phyloP scores from a whole-genome alignment of 2,113 vertebrate genomes.

The Egretta garzetta region DNA sequence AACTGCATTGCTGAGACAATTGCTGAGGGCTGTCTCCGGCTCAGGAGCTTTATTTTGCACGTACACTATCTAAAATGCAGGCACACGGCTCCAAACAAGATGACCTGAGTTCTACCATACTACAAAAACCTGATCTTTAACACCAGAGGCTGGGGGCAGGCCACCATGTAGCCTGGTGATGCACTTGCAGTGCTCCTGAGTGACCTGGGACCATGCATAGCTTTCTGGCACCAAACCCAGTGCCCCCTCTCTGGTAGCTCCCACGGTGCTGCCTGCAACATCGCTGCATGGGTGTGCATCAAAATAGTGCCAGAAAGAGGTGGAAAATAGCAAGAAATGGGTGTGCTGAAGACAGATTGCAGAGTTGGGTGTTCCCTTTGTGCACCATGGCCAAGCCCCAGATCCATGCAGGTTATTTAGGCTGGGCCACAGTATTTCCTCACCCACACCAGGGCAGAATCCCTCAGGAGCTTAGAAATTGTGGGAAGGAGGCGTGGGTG shows the following conservation, averaged over 20 bases:
- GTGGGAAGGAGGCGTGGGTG: neutral
- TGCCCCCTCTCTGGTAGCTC: neutral
- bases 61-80: neutral
- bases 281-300: neutral
- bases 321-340: neutral
- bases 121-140: neutral
- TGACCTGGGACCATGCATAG: neutral
- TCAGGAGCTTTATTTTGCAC: neutral
- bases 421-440: neutral
- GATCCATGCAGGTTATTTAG: neutral
- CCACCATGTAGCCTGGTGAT: neutral
- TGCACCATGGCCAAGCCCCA: fast-evolving
- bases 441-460: neutral
- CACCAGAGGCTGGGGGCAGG: neutral
- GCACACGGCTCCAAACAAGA: fast-evolving
- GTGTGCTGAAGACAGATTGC: neutral
- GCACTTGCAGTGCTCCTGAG: neutral
- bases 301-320: neutral
- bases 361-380: neutral
- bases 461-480: neutral
- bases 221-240: neutral
- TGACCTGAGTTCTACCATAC: neutral
- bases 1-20: fast-evolving
- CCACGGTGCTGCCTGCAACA: fast-evolving
- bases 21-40: neutral